Evolutionary conservation across 2,797 vertebrate genomes (phyloP).

Genomic region (Parambassis ranga): DNA sequence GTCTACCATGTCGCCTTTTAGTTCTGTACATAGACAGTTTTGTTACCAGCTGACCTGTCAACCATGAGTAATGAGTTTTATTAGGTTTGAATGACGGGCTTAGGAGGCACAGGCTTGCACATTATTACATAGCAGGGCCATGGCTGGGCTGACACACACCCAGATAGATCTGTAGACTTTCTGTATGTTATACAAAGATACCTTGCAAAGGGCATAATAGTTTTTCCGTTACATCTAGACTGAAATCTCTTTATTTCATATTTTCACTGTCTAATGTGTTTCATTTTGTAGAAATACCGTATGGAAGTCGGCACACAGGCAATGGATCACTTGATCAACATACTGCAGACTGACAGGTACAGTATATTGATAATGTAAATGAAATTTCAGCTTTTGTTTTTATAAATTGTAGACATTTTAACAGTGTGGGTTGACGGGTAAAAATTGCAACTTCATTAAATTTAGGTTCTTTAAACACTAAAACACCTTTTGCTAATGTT

Average conservation of each 20-base stretch:
- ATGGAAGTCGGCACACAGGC: conserved; percentile 95
- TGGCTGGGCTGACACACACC: neutral
- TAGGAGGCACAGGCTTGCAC: conserved; percentile 24
- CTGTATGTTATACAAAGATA: conserved; percentile 5
- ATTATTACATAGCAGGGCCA: neutral
- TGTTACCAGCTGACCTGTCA: conserved; percentile 20
- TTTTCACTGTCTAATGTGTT: too few species aligned
- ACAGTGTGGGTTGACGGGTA: too few species aligned
- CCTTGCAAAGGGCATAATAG: neutral
- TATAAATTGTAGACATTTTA: too few species aligned
- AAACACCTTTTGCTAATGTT: neutral
- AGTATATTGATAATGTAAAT: conserved; percentile 61
- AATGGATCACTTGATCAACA: conserved; percentile 92
- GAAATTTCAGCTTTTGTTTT: too few species aligned
- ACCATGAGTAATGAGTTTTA: conserved; percentile 58
- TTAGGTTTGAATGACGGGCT: conserved; percentile 51
- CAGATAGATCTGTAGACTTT: neutral
- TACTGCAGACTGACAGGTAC: conserved; percentile 95
- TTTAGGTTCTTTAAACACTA: neutral
- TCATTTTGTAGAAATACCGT: conserved; percentile 91
- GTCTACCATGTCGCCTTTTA: neutral
- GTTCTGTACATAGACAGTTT: conserved; percentile 16
- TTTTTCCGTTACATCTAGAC: neutral
- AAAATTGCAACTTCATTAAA: too few species aligned
- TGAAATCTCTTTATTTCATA: neutral